phyloP scores from a whole-genome alignment of 2,888 invertebrate species.

The Metacarcinus magister region DNA sequence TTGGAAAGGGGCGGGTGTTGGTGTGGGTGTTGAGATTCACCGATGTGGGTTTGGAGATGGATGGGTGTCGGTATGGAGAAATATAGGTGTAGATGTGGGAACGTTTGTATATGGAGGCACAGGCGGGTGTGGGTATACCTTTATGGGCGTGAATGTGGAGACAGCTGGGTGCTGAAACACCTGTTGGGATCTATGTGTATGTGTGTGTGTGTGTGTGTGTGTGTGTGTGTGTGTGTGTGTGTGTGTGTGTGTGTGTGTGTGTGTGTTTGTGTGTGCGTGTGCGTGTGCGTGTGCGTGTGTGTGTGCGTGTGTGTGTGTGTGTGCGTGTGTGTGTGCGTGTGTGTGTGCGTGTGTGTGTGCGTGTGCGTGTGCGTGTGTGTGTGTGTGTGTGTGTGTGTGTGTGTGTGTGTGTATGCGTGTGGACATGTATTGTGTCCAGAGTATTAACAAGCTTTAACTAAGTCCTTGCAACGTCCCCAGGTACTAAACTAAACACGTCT shows the following conservation, averaged over 20 bases:
- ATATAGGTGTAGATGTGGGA: too few species aligned
- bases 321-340: slow-evolving; percentile 17
- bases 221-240: slow-evolving; percentile 27
- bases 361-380: slow-evolving; percentile 21
- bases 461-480: too few species aligned
- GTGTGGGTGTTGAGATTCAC: neutral
- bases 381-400: slow-evolving; percentile 32
- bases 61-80: too few species aligned
- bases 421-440: too few species aligned
- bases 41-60: neutral
- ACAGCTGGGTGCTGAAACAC: neutral
- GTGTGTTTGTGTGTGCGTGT: slow-evolving; percentile 32
- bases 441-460: too few species aligned
- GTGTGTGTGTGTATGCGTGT: neutral
- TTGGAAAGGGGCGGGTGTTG: neutral
- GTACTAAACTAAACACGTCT: neutral
- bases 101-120: neutral
- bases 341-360: neutral
- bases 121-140: neutral
- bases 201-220: slow-evolving; percentile 32
- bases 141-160: neutral
- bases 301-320: slow-evolving; percentile 26
- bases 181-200: neutral
- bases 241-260: neutral
- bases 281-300: neutral